A percentile compares a stretch with the other conserved stretches of the same genome.
Evolutionary conservation across 2,888 invertebrate species (phyloP).

Genomic region (Drosophila rubida): DNA sequence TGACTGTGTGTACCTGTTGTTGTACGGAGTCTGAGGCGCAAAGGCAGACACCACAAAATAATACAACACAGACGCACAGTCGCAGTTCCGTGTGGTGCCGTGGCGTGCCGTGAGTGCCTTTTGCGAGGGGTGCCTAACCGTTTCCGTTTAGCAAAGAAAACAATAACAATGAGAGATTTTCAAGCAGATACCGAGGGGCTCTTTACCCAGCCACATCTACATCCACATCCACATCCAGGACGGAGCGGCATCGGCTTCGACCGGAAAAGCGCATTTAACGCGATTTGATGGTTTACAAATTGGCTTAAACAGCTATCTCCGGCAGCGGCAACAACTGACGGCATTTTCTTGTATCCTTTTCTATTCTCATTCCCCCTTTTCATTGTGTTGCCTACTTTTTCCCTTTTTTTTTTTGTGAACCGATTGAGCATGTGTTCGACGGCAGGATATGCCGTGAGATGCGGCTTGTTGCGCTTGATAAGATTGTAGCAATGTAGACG

Average conservation of each 20-base stretch:
- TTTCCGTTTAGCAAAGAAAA: slow-evolving; percentile 81
- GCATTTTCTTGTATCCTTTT: slow-evolving; percentile 47
- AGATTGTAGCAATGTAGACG: slow-evolving; percentile 56
- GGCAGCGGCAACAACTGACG: slow-evolving; percentile 52
- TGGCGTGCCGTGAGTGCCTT: slow-evolving; percentile 36
- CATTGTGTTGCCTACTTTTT: slow-evolving; percentile 1
- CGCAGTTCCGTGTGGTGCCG: slow-evolving; percentile 28
- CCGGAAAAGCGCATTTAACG: slow-evolving; percentile 80
- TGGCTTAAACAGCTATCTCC: slow-evolving; percentile 76
- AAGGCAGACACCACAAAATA: slow-evolving; percentile 34
- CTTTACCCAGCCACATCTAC: slow-evolving; percentile 12
- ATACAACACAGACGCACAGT: slow-evolving; percentile 21
- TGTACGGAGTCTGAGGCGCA: slow-evolving; percentile 42
- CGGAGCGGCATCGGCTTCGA: slow-evolving; percentile 28
- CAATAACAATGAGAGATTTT: slow-evolving; percentile 74
- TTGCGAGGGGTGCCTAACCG: slow-evolving; percentile 65
- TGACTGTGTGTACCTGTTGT: slow-evolving; percentile 18
- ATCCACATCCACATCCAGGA: slow-evolving; percentile 11
- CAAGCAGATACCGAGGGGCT: slow-evolving; percentile 40
- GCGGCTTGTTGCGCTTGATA: slow-evolving; percentile 64
- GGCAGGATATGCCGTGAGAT: slow-evolving; percentile 51
- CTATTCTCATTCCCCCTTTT: slow-evolving; percentile 8
- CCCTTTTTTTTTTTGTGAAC: slow-evolving; percentile 8
- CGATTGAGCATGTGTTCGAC: slow-evolving; percentile 38
- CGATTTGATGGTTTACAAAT: slow-evolving; percentile 82